Percentiles rank a stretch among this genome's conserved stretches.
These are phyloP conservation scores for Cyphomyrus plagiostoma DNA, from an alignment of 2,113 vertebrate species.

Conservation along the genomic window DNA sequence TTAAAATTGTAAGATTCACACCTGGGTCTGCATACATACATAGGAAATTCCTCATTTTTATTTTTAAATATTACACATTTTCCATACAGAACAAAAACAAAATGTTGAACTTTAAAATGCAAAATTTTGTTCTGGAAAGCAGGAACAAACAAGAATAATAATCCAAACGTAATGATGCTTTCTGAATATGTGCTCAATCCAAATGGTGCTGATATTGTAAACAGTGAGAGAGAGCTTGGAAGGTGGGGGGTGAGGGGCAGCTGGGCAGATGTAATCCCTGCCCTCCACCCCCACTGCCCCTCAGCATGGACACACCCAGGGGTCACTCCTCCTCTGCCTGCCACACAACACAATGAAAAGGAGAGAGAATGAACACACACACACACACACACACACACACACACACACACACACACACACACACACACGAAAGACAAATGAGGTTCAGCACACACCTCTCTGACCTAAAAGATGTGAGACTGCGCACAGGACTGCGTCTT, in stretches of 20 bases:
- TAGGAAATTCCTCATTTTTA: neutral
- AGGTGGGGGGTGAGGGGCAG: neutral
- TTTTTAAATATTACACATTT: neutral
- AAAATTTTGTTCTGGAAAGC: neutral
- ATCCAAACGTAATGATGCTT: neutral
- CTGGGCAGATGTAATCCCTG: neutral
- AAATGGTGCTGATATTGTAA: neutral
- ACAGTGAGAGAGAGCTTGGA: neutral
- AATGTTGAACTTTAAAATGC: neutral
- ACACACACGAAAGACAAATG: neutral
- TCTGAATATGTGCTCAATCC: neutral
- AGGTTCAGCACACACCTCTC: neutral
- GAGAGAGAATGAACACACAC: neutral
- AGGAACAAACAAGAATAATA: neutral
- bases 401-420: neutral
- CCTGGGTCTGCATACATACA: neutral
- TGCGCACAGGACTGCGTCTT: neutral
- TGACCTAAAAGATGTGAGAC: conserved; percentile 19
- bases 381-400: neutral
- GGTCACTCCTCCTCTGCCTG: conserved; percentile 77
- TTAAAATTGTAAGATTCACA: neutral
- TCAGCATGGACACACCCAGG: conserved; percentile 68
- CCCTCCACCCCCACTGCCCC: conserved; percentile 59
- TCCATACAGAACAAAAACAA: neutral
- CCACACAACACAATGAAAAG: conserved; percentile 69